phyloP scores from a whole-genome alignment of 2,113 vertebrate species.

The Sterna hirundo region DNA sequence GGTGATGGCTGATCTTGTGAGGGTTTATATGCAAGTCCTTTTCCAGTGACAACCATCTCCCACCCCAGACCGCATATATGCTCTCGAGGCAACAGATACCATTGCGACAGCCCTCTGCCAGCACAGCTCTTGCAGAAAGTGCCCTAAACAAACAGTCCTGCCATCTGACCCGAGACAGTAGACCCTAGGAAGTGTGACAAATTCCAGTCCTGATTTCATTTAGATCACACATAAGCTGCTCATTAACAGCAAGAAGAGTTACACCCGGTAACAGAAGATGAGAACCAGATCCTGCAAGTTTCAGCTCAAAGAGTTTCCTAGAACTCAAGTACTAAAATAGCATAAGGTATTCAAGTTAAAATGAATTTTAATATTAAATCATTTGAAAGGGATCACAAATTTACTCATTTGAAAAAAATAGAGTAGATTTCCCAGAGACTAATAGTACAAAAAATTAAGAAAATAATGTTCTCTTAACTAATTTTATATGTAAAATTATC shows the following conservation, averaged over 20 bases:
- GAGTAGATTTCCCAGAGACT: not conserved
- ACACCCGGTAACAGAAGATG: not conserved
- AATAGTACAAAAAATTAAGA: not conserved
- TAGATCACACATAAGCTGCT: not conserved
- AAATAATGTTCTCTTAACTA: not conserved
- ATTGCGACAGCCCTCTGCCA: not conserved
- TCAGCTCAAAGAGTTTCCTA: not conserved
- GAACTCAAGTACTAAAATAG: not conserved
- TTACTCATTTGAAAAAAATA: not conserved
- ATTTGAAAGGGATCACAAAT: not conserved
- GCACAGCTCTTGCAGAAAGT: not conserved
- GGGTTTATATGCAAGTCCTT: not conserved
- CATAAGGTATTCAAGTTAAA: not conserved
- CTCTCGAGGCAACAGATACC: accelerated
- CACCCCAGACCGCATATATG: not conserved
- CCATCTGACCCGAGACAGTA: not conserved
- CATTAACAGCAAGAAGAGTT: not conserved
- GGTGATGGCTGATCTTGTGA: not conserved
- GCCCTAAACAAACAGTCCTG: not conserved
- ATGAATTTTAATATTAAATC: not conserved
- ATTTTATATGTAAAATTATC: not conserved
- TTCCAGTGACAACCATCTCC: not conserved
- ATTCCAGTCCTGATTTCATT: not conserved
- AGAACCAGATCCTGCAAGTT: not conserved
- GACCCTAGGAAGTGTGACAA: not conserved